Evolutionary conservation across 2,797 vertebrate genomes (phyloP).

Genomic region (Trematomus bernacchii): DNA sequence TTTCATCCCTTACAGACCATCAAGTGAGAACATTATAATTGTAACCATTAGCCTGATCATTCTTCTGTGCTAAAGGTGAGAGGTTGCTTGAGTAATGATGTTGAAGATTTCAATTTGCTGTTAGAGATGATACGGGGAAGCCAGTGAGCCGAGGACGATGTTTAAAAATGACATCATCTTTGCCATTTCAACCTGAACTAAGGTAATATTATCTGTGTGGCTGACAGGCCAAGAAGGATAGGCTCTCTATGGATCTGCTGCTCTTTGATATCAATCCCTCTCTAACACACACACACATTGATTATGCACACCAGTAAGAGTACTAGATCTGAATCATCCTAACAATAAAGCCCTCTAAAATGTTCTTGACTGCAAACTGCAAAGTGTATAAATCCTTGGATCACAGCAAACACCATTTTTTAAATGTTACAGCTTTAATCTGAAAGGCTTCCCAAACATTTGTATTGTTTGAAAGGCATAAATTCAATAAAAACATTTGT

Average conservation of each 20-base stretch:
- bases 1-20: conserved; percentile 3
- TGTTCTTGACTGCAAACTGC: conserved; percentile 21
- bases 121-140: conserved; percentile 34
- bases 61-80: conserved; percentile 23
- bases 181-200: conserved; percentile 38
- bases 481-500: not conserved
- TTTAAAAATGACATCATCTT: conserved; percentile 48
- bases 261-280: conserved; percentile 6
- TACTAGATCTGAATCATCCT: conserved; percentile 16
- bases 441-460: conserved; percentile 16
- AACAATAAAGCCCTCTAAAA: conserved; percentile 27
- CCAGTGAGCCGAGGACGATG: not conserved
- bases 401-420: conserved; percentile 39
- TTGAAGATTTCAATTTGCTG: conserved; percentile 38
- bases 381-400: conserved; percentile 43
- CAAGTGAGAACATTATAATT: conserved; percentile 28
- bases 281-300: not conserved
- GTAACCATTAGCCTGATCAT: conserved; percentile 15
- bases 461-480: not conserved
- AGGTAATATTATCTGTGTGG: conserved; percentile 10
- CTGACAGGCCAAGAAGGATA: conserved; percentile 25
- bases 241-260: conserved; percentile 26
- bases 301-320: not conserved
- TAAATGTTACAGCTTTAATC: conserved; percentile 21
- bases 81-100: conserved; percentile 36